Conservation (phyloP, 2,888 invertebrate species). For the Chymomyza procnemis region DNA sequence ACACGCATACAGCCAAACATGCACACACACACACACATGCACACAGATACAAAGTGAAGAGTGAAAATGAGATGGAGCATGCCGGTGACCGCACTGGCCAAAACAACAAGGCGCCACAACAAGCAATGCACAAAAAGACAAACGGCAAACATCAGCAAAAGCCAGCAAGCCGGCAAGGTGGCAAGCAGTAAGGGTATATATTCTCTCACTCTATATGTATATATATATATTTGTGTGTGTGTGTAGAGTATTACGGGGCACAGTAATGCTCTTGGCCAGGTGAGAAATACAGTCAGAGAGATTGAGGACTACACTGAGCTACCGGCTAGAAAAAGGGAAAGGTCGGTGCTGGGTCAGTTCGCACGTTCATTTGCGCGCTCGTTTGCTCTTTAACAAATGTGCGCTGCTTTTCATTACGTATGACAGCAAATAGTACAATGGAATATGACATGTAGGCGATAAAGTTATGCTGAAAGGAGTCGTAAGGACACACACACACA, state of each 20-base stretch:
- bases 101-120: slow-evolving; percentile 44
- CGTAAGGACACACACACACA: slow-evolving; percentile 32
- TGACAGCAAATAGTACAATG: slow-evolving; percentile 68
- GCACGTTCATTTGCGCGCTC: slow-evolving; percentile 66
- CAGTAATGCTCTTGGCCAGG: neutral
- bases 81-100: slow-evolving; percentile 55
- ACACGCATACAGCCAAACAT: slow-evolving; percentile 33
- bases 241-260: too few relatives aligned
- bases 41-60: slow-evolving; percentile 24
- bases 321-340: neutral
- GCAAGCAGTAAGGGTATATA: too few relatives aligned
- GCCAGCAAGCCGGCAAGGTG: neutral
- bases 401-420: slow-evolving; percentile 60
- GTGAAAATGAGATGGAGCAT: neutral
- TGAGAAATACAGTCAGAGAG: neutral
- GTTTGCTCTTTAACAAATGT: slow-evolving; percentile 63
- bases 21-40: slow-evolving; percentile 1
- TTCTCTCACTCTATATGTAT: too few relatives aligned
- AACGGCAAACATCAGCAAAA: neutral
- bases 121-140: slow-evolving; percentile 1
- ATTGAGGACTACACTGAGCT: neutral
- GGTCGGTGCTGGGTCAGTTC: slow-evolving; percentile 59
- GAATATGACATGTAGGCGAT: slow-evolving; percentile 73
- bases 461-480: slow-evolving; percentile 61
- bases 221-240: too few relatives aligned